Evolutionary conservation across 2,888 invertebrate genomes (phyloP), one percentile per base, ranked within the genome.

Genomic region (Ceratothoa steindachneri): DNA sequence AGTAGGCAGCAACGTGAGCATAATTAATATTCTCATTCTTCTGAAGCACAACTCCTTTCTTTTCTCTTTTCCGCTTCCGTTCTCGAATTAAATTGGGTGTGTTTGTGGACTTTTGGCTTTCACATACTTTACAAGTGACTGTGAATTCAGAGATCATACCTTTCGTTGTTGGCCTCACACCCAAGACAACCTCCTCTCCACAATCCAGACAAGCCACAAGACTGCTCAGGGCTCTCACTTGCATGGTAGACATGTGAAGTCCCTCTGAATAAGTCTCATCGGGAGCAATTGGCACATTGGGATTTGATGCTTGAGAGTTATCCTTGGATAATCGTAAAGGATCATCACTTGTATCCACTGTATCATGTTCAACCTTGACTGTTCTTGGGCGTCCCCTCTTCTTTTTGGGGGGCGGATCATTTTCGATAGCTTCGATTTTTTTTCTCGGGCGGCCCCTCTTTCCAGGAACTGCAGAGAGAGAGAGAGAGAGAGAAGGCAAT

Each of bases 71-170:
- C 28, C 78, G 70, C 30, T 78, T 78, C 27, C 78, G 60, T 67
- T 78, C 75, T 12, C 78, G 68, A 31, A 78, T 70, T 22, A 78
- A 31, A 67, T 78, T 78, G 30, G 78, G 78, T 2, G 78, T 78
- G 55, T 75, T 78, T 2, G 78, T 78, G 27, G 75, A 75, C 53
- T 78, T 78, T 60, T 73, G 67, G 28, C 73, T 73, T 28, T 75
- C 75, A 55, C 78, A 78, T 0, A 78, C 75, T 22, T 70, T 73
- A 64, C 78, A 78, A 4, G 78, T 53, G 22, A 78, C 78, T 19
- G 75, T 75, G 53, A 78, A 78, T 51, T 78, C 78, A 24, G 78
- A 78, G 28, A 78, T 78, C 78, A 78, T 78, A 15, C 78, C 78
- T 52, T 78, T 78, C 12, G 78, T 78, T 2, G 78, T 78, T 27